Conservation (phyloP, 1,140 invertebrate species). For the Heliconius congener region DNA sequence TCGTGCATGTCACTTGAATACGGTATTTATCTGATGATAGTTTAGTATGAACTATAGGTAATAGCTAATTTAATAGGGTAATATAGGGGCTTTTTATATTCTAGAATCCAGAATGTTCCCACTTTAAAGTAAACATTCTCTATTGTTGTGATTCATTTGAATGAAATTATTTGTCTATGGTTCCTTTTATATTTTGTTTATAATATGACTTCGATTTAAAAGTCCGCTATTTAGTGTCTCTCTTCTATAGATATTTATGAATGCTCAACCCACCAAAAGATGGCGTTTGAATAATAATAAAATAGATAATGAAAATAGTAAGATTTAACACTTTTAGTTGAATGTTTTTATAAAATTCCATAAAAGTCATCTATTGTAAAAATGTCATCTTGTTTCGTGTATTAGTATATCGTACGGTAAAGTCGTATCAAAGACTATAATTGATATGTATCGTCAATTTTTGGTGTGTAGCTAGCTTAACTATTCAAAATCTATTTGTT, state of each 20-base stretch:
- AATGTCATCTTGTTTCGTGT: conserved; percentile 14
- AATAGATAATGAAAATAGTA: background rate
- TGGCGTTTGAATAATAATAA: conserved; percentile 23
- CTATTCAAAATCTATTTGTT: conserved; percentile 33
- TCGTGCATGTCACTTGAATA: conserved; percentile 5
- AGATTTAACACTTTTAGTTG: background rate
- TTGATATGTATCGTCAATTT: conserved; percentile 36
- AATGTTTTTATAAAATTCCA: too few species aligned
- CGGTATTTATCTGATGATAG: conserved; percentile 60
- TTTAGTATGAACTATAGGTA: conserved; percentile 71
- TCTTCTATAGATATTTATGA: conserved; percentile 20
- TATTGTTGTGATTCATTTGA: conserved; percentile 42
- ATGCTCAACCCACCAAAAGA: conserved; percentile 32
- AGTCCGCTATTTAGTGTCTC: conserved; percentile 16
- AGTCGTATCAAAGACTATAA: conserved; percentile 20
- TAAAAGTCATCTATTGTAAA: conserved; percentile 11
- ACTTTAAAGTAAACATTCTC: conserved; percentile 41
- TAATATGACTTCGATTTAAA: conserved; percentile 13
- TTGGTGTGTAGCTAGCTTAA: conserved; percentile 43
- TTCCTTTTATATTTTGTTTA: conserved; percentile 36
- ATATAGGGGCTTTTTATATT: conserved; percentile 71
- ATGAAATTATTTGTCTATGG: conserved; percentile 42
- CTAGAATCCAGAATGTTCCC: conserved; percentile 47
- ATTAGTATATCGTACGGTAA: conserved; percentile 5
- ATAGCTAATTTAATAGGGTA: conserved; percentile 75